A percentile compares a stretch with the other conserved stretches of the same genome.
Evolutionary conservation across 2,888 invertebrate genomes (phyloP).

Genomic region (Apomyelois bistriatella): DNA sequence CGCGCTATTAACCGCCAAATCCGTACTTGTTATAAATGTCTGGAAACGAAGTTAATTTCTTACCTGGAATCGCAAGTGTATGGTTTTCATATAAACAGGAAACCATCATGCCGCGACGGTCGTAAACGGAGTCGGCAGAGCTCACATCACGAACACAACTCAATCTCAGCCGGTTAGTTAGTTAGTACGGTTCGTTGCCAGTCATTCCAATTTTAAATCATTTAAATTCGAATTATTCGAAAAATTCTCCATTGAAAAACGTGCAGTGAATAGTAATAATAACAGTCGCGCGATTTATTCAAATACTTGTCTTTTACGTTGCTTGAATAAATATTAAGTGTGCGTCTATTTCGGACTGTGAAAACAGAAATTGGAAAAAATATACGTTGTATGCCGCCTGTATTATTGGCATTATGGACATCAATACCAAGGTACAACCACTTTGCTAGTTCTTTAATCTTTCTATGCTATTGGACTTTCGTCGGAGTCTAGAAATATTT

Average conservation of each 20-base stretch:
- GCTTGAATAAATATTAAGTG: conserved; percentile 2
- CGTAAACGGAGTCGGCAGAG: conserved; percentile 42
- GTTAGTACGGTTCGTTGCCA: conserved; percentile 20
- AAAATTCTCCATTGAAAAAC: neutral
- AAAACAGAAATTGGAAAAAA: neutral
- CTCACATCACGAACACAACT: conserved; percentile 38
- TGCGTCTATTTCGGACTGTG: neutral
- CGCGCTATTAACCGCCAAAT: too few relatives aligned
- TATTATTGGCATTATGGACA: too few relatives aligned
- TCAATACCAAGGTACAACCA: neutral
- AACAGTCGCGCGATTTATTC: neutral
- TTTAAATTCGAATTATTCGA: neutral
- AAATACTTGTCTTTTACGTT: neutral
- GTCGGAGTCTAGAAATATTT: too few relatives aligned
- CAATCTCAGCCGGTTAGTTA: conserved; percentile 31
- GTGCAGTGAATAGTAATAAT: neutral
- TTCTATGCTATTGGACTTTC: too few relatives aligned
- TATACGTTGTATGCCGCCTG: too few relatives aligned
- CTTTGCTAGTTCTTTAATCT: neutral
- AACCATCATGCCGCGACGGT: conserved; percentile 44
- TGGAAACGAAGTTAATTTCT: neutral
- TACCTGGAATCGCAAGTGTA: conserved; percentile 19
- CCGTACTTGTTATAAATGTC: too few relatives aligned
- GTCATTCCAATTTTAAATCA: conserved; percentile 1
- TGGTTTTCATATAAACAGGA: conserved; percentile 47